These are phyloP conservation scores for Clarias pachynema DNA, from an alignment of 2,797 vertebrate species.

Conservation along the genomic window DNA sequence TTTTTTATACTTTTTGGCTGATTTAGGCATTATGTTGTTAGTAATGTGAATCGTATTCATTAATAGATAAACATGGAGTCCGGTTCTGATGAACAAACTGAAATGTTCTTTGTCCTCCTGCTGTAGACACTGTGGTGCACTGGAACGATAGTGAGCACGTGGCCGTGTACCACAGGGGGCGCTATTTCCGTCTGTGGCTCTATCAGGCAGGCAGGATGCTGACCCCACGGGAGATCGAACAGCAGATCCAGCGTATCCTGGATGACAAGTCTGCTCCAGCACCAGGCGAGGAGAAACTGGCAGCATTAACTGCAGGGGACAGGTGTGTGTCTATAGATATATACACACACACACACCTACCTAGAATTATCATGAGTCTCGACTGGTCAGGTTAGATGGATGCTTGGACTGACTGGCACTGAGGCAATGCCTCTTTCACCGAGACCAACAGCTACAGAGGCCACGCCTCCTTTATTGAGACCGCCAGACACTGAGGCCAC, in stretches of 20 bases:
- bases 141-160: constrained; percentile 85
- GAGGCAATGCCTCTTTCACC: not conserved
- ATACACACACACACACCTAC: not conserved
- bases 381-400: not conserved
- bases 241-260: constrained; percentile 86
- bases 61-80: not conserved
- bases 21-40: not conserved
- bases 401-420: not conserved
- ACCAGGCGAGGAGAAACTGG: constrained; percentile 82
- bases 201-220: constrained; percentile 82
- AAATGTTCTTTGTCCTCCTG: not conserved
- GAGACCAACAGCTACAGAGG: not conserved
- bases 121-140: constrained; percentile 81
- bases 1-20: not conserved
- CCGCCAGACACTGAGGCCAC: not conserved
- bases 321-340: constrained; percentile 68
- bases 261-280: constrained; percentile 77
- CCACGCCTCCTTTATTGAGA: not conserved
- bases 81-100: not conserved
- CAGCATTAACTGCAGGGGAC: constrained; percentile 84
- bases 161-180: constrained; percentile 84
- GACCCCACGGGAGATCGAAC: constrained; percentile 83
- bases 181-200: constrained; percentile 82
- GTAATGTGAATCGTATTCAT: not conserved
- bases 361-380: not conserved